Evolutionary conservation across 2,888 invertebrate species (phyloP).

Genomic region (Lasioglossum zephyrum): DNA sequence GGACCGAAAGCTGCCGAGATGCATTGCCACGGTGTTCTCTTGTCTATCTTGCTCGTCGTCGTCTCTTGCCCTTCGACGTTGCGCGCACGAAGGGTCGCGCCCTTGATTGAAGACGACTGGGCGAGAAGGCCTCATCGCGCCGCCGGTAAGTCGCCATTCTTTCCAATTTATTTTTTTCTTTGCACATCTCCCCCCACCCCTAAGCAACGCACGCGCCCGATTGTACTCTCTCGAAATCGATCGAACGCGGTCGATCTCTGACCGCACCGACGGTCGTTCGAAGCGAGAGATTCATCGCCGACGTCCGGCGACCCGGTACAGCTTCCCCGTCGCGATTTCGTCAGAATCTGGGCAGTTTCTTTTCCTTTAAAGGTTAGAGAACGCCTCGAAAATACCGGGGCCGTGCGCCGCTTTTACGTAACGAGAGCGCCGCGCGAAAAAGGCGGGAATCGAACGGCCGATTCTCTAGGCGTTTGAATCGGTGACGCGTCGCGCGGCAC

Average conservation of each 20-base stretch:
- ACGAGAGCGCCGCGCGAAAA: conserved; percentile 59
- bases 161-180: conserved; percentile 18
- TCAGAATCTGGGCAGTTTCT: conserved; percentile 58
- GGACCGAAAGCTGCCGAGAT: conserved; percentile 69
- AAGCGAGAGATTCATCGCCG: neutral
- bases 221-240: neutral
- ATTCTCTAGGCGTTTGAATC: conserved; percentile 43
- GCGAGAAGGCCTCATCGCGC: conserved; percentile 88
- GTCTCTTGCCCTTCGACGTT: conserved; percentile 83
- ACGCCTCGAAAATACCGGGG: conserved; percentile 62
- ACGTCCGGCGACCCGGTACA: neutral
- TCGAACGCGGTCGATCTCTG: neutral
- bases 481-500: conserved; percentile 29
- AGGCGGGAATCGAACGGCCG: conserved; percentile 60
- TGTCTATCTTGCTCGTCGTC: conserved; percentile 79
- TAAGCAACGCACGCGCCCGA: neutral
- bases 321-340: conserved; percentile 37
- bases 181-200: neutral
- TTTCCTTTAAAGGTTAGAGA: conserved; percentile 71
- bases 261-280: neutral
- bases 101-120: conserved; percentile 89
- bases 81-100: conserved; percentile 86
- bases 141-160: conserved; percentile 87
- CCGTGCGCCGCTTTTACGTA: conserved; percentile 62
- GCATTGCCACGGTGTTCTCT: conserved; percentile 75